Conservation (phyloP, 2,888 invertebrate species). For the Aplocera efformata region DNA sequence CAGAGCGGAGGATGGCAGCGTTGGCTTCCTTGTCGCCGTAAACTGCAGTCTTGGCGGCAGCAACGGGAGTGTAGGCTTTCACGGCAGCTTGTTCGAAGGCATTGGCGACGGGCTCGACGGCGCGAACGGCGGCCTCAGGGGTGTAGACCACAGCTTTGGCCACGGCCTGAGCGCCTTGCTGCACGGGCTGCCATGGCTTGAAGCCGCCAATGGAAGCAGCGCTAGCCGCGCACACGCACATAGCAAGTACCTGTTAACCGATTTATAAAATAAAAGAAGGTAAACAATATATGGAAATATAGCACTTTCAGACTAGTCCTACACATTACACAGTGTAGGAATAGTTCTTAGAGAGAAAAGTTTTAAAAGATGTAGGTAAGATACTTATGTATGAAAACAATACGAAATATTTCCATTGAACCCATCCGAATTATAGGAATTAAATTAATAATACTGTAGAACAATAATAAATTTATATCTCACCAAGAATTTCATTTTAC, state of each 20-base stretch:
- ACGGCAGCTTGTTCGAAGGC: constrained; percentile 5
- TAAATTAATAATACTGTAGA: too few species aligned
- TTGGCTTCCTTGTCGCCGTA: constrained; percentile 9
- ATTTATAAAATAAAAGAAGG: too few species aligned
- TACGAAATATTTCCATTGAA: too few species aligned
- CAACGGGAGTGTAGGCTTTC: constrained; percentile 5
- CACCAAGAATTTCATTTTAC: constrained; percentile 54
- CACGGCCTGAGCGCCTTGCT: constrained; percentile 9
- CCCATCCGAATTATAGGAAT: too few species aligned
- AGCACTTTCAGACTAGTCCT: too few species aligned
- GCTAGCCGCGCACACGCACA: constrained; percentile 31
- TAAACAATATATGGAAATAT: too few species aligned
- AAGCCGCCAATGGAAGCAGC: constrained; percentile 19
- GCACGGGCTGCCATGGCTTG: constrained; percentile 14
- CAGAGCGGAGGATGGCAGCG: constrained; percentile 19
- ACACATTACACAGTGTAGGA: too few species aligned
- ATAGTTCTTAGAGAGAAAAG: too few species aligned
- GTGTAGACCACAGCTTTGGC: constrained; percentile 3
- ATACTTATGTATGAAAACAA: too few species aligned
- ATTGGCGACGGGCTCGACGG: constrained; percentile 1
- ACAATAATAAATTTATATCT: constrained; percentile 23
- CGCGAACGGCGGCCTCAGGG: not conserved
- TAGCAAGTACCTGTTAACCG: constrained; percentile 26
- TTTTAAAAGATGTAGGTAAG: too few species aligned
- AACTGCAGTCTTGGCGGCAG: constrained; percentile 9